These are phyloP conservation scores for Callochromis pleurospilus DNA, from an alignment of 2,113 vertebrate species.

Conservation along the genomic window DNA sequence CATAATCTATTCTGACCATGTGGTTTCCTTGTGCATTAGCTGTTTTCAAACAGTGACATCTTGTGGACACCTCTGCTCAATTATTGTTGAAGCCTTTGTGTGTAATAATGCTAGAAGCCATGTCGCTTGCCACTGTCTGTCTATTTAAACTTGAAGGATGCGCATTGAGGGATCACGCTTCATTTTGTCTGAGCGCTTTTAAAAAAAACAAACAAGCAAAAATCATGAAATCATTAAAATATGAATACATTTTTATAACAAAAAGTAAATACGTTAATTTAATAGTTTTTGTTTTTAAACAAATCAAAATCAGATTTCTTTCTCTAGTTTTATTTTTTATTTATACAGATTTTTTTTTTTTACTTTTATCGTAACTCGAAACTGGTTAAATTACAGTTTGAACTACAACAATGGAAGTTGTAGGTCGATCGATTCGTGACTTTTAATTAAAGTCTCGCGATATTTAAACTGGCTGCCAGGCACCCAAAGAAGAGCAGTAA, in stretches of 20 bases:
- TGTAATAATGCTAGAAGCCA: not conserved
- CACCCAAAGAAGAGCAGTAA: conserved; percentile 32
- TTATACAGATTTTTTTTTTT: not conserved
- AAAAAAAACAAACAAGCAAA: not conserved
- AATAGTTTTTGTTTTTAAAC: not conserved
- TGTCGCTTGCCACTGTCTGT: not conserved
- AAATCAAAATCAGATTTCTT: not conserved
- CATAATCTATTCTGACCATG: not conserved
- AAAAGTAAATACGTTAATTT: not conserved
- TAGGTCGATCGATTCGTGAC: not conserved
- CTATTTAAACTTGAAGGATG: not conserved
- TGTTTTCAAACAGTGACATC: conserved; percentile 64
- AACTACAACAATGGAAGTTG: not conserved
- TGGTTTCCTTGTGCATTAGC: not conserved
- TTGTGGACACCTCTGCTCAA: conserved; percentile 48
- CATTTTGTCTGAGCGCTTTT: not conserved
- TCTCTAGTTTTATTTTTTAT: not conserved
- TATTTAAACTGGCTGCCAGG: conserved; percentile 2
- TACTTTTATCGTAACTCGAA: not conserved
- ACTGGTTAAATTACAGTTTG: not conserved
- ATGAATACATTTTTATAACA: not conserved
- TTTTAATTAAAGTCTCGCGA: conserved; percentile 58
- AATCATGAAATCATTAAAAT: not conserved
- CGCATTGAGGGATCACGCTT: not conserved
- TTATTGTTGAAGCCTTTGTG: not conserved